Evolutionary conservation across 1,140 invertebrate species (phyloP), one percentile per base, ranked within the genome.

Genomic region (Nomia melanderi): DNA sequence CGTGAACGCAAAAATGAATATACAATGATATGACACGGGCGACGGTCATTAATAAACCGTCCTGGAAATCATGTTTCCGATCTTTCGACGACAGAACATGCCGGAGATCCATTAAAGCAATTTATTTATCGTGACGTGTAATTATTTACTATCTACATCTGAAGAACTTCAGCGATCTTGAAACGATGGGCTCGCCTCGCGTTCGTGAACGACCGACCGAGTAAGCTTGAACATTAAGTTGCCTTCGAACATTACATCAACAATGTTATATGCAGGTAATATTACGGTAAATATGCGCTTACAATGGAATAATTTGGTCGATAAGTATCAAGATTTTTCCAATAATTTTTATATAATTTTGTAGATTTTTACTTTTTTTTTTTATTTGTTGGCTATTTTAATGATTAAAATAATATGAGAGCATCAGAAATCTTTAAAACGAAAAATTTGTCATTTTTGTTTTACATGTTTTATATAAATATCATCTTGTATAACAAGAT

Each of bases 71-170:
- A 31, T 27, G 59, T 17, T 36, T 47, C 31, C 11, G 33, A 81
- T 81, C 71, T 80, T 41, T 36, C 63, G 39, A 50, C 63, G 63
- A 71, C 63, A 14, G 20, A 27, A 60, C 39, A 41, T 27, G 39
- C 39, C 27, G 47, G 29, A 25, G 41, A 64, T 64, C 53, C 47
- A 41, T 77, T 66, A 71, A 70, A 81, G 54, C 41, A 54, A 66
- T 77, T 70, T 81, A 77, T 81, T 77, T 66, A 66, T 67, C 73
- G 44, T 20, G 56, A 65, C 66, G 62, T 25, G 9, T 20, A 77
- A 66, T 81, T 70, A 66, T 62, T 75, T 47, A 31, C 25, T 81
- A 81, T 67, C 39, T 70, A 6, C 54, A 50, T 59, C 59, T 33
- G 47, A 7, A 6, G 25, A 54, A 47, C 17, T 69, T 47, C 23